A percentile compares a stretch with the other conserved stretches of the same genome.
Conservation (phyloP, 2,797 vertebrate genomes). For the Diplodus sargus region DNA sequence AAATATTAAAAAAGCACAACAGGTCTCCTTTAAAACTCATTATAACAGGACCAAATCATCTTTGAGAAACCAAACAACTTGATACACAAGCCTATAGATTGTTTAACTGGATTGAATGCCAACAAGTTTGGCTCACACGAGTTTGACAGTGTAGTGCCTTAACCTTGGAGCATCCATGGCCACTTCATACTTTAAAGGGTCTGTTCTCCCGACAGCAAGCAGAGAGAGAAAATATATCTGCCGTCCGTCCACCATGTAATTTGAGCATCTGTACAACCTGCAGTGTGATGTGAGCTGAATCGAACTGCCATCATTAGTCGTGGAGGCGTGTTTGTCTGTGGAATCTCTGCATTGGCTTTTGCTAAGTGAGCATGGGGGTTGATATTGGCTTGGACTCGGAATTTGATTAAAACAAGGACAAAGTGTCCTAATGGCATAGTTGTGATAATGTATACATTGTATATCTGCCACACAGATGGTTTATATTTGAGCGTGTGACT, state of each 20-base stretch:
- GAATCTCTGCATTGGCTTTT: conserved; percentile 50
- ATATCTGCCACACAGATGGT: conserved; percentile 10
- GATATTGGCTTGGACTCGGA: conserved; percentile 29
- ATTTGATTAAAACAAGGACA: conserved; percentile 59
- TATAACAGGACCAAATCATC: not conserved
- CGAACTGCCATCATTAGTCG: conserved; percentile 63
- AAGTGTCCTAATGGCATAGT: conserved; percentile 29
- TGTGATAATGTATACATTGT: conserved; percentile 15
- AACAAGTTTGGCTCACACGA: conserved; percentile 36
- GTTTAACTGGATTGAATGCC: conserved; percentile 13
- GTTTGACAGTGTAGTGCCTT: conserved; percentile 40
- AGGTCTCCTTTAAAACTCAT: not conserved
- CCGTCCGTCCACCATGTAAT: conserved; percentile 63
- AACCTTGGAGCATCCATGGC: conserved; percentile 54
- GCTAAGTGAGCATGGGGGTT: conserved; percentile 41
- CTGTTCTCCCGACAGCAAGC: conserved; percentile 21
- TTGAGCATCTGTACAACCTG: conserved; percentile 57
- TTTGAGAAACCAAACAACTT: conserved; percentile 12
- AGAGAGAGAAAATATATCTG: conserved; percentile 40
- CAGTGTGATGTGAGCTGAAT: conserved; percentile 77
- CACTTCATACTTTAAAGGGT: conserved; percentile 47
- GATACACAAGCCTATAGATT: not conserved
- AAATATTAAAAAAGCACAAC: too few relatives aligned
- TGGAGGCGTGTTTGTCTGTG: conserved; percentile 48
- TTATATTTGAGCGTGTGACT: conserved; percentile 3